Conservation (phyloP, 2,113 vertebrate genomes). For the Proteles cristata region DNA sequence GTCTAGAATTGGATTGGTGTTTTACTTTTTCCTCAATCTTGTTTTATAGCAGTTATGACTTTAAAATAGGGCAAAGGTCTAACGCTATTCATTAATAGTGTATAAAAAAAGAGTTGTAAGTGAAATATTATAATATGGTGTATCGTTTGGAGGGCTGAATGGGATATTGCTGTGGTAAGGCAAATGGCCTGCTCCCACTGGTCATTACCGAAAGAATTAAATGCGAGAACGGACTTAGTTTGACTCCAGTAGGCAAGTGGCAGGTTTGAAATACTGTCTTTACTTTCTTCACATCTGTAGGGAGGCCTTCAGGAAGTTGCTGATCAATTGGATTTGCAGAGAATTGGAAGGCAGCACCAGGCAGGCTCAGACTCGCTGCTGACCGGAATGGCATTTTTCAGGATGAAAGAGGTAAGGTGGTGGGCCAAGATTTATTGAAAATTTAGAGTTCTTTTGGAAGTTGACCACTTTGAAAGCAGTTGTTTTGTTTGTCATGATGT, state of each 20-base stretch:
- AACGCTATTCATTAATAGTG: conserved; percentile 1
- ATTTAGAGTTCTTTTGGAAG: neutral
- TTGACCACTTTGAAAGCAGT: neutral
- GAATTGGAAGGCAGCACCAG: conserved; percentile 98
- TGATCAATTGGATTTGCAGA: conserved; percentile 97
- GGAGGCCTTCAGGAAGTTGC: conserved; percentile 98
- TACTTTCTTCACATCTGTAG: conserved; percentile 79
- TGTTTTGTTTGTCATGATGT: neutral
- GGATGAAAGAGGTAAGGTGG: conserved; percentile 98
- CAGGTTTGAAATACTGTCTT: neutral
- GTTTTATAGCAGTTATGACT: neutral
- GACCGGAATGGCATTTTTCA: conserved; percentile 99
- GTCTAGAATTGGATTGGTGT: neutral
- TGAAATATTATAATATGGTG: neutral
- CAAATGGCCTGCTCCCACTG: neutral
- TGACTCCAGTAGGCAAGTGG: neutral
- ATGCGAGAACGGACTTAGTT: neutral
- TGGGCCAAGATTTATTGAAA: neutral
- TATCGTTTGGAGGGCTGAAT: neutral
- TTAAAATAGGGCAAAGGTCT: neutral
- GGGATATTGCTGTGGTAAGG: neutral
- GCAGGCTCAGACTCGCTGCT: conserved; percentile 98
- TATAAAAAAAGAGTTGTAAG: conserved; percentile 23
- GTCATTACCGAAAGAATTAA: neutral
- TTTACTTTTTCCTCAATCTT: neutral